A percentile compares a stretch with the other conserved stretches of the same genome.
Conservation (phyloP, 2,113 vertebrate genomes). For the Arenaria interpres region DNA sequence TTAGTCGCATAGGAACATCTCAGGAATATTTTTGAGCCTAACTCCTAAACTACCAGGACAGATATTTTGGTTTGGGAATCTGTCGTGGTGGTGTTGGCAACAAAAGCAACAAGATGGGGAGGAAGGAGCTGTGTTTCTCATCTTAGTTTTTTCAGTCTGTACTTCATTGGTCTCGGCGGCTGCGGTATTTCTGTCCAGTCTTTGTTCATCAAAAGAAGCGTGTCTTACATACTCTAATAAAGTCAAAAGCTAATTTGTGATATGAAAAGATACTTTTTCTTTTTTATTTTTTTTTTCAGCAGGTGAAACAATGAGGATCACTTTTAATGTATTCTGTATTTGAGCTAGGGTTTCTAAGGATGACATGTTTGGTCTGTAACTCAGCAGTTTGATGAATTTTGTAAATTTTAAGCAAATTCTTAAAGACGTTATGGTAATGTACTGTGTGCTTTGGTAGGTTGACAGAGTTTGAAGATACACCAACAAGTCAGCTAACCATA, state of each 20-base stretch:
- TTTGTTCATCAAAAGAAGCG: background rate
- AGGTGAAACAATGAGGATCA: conserved; percentile 9
- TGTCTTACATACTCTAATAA: background rate
- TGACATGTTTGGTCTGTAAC: background rate
- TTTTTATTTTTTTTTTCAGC: conserved; percentile 3
- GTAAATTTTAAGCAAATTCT: background rate
- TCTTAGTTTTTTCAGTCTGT: background rate
- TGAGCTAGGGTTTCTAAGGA: background rate
- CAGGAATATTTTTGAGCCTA: background rate
- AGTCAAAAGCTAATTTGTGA: conserved; percentile 3
- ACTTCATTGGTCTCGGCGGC: background rate
- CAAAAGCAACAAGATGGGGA: background rate
- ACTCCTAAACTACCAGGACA: background rate
- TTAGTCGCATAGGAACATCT: background rate
- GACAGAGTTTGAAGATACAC: conserved; percentile 93
- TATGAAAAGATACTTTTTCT: background rate
- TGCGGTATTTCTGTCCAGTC: background rate
- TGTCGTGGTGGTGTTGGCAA: background rate
- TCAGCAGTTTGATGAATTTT: background rate
- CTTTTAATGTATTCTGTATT: background rate
- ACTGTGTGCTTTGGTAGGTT: conserved; percentile 75
- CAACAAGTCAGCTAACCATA: conserved; percentile 93
- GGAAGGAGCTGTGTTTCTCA: background rate
- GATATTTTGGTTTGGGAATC: background rate
- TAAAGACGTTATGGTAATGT: background rate